Evolutionary conservation across 2,888 invertebrate species (phyloP), one percentile per base, ranked within the genome.

Genomic region (Athalia rosae): DNA sequence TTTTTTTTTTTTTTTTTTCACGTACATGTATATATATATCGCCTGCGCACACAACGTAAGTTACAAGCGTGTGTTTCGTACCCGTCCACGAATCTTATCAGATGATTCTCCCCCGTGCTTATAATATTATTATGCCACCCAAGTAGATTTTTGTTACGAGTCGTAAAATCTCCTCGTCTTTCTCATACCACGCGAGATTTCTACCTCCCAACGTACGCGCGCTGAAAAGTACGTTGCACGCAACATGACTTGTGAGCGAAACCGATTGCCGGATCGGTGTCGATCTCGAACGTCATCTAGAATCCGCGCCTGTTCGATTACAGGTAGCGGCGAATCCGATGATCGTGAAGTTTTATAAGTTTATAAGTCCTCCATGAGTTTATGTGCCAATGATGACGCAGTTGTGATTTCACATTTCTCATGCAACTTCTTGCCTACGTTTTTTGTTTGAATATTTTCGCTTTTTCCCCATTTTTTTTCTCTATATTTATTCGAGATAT

Each of bases 81-180:
- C 15, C 4, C 9, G 74, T 15, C 28, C 3, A 7, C 15, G 47
- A 61, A 61, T 74, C 61, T 74, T 74, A 74, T 74, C 74, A 9
- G 48, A 74, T 56, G 41, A 48, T 61, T 74, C 8, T 28, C 28
- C 28, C 28, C 6, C 45, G 9, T 13, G 41, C 6, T 63, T 45
- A 71, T 13, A 28, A 28, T 28, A 28, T 28, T 28, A 28, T 47
- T n/a, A 45, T 43, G 7, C 74, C 74, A 74, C 74, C 74, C 74
- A 74, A 48, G 61, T 43, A 59, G 73, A 41, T 53, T n/a, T 28
- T 28, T 43, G 43, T 64, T 41, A 67, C 47, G 28, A 64, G 7
- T 7, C 5, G 7, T 4, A 56, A 13, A 50, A 48, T 48, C n/a
- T 13, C 56, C 5, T 3, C 28, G 61, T 3, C 3, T 53, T 9